Base-by-base conservation (phyloP, 2,797 vertebrate species). In the Huso huso region DNA sequence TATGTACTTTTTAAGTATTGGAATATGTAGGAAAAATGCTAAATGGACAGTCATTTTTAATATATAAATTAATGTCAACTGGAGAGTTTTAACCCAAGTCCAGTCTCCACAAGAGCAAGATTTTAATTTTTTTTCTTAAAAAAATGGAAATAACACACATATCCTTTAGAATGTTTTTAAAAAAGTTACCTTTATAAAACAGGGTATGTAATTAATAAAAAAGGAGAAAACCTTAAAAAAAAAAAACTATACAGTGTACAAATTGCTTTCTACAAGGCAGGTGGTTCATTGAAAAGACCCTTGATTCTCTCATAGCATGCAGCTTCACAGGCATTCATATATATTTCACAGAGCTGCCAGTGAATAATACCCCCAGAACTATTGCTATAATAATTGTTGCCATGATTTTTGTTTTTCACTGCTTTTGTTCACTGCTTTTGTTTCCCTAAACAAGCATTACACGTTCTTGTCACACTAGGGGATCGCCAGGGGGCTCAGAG, bases 161-260 rank as follows among this genome's bases (percentile, higher is more conserved):
- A 93, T 91, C 91, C 77, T 90, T 92, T 88, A 84, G 83, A 88
- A 91, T 84, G 88, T 89, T 88, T 94, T 18, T 1, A 88, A 94
- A 87, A 87, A 88, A 86, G 86, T 37, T 68, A 88, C 86, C 85
- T 93, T 94, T 94, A 94, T 91, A 95, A 94, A 93, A 82, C 87
- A 85, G 89, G 92, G 93, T 86, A 90, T 88, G 75, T 37, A 37
- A 37, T 37, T 86, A 89, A 93, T 88, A 87, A 88, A 37, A 88
- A 83, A 87, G 88, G 86, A 84, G 84, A 86, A 91, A 91, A 88
- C 90, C 84, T 87, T 76, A 84, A 84, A 83, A 87, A 84, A 83
- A 87, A 87, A 88, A 77, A 92, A 89, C 88, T 94, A 94, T 99
- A 97, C 96, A 98, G 95, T 97, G 94, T 98, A 97, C 91, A 97